These are phyloP conservation scores for Saccostrea echinata DNA, from an alignment of 1,140 invertebrate genomes.

Conservation along the genomic window DNA sequence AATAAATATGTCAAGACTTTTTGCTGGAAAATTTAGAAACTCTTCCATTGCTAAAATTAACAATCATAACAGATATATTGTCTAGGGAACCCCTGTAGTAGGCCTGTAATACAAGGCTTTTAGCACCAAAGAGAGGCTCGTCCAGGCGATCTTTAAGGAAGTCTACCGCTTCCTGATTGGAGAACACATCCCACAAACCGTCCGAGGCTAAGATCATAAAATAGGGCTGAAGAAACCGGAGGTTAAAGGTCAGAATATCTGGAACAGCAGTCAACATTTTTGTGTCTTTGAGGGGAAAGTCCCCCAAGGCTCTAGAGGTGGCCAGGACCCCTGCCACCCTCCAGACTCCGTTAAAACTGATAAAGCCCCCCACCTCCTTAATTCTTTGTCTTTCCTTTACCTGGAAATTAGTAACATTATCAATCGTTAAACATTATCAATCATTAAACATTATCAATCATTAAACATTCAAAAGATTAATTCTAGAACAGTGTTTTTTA, in stretches of 20 bases:
- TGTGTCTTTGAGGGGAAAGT: constrained; percentile 96
- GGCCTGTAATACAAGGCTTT: constrained; percentile 93
- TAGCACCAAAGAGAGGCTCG: constrained; percentile 93
- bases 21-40: constrained; percentile 28
- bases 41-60: constrained; percentile 85
- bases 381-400: constrained; percentile 82
- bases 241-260: constrained; percentile 95
- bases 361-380: constrained; percentile 83
- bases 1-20: background rate
- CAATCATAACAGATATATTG: constrained; percentile 96
- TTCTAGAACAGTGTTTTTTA: no score
- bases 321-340: constrained; percentile 96
- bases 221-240: constrained; percentile 86
- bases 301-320: constrained; percentile 95
- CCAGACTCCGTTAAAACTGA: constrained; percentile 98
- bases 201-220: constrained; percentile 96
- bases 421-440: no score
- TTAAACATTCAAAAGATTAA: no score
- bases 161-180: constrained; percentile 94
- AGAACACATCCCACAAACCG: constrained; percentile 97
- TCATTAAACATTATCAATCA: no score
- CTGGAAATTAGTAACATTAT: constrained; percentile 60
- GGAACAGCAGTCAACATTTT: constrained; percentile 96
- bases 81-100: constrained; percentile 94
- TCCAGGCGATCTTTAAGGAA: constrained; percentile 84